phyloP scores from a whole-genome alignment of 2,888 invertebrate genomes.

The Terebella lapidaria region DNA sequence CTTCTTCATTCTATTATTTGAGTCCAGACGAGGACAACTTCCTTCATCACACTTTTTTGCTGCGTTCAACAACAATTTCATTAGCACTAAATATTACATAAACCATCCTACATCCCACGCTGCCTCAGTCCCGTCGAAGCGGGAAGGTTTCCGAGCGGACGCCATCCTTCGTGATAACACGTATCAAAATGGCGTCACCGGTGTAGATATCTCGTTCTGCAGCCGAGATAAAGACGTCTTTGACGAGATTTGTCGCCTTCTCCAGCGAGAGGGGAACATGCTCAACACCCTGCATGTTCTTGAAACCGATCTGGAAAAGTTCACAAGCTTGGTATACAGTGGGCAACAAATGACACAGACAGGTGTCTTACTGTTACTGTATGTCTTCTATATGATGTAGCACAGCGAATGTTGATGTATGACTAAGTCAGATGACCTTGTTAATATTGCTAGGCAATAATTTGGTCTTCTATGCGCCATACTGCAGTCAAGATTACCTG shows the following conservation, averaged over 20 bases:
- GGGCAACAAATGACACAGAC: too few species aligned
- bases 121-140: slow-evolving; percentile 74
- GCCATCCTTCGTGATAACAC: slow-evolving; percentile 83
- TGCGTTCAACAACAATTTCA: background rate
- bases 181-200: slow-evolving; percentile 82
- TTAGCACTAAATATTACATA: background rate
- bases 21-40: too few species aligned
- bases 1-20: too few species aligned
- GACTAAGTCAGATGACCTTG: too few species aligned
- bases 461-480: too few species aligned
- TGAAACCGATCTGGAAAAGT: slow-evolving; percentile 67
- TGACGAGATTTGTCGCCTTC: slow-evolving; percentile 76
- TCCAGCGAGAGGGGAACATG: slow-evolving; percentile 68
- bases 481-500: too few species aligned
- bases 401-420: too few species aligned
- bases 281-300: slow-evolving; percentile 72
- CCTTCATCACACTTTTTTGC: too few species aligned
- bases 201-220: slow-evolving; percentile 97
- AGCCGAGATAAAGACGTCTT: slow-evolving; percentile 95
- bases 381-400: too few species aligned
- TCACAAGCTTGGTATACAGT: too few species aligned
- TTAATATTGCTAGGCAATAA: too few species aligned
- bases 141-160: slow-evolving; percentile 65
- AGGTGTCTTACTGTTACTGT: too few species aligned
- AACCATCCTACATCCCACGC: background rate